A percentile compares a stretch with the other conserved stretches of the same genome.
Conservation (phyloP, 2,113 vertebrate genomes). For the Paradisaea rubra region DNA sequence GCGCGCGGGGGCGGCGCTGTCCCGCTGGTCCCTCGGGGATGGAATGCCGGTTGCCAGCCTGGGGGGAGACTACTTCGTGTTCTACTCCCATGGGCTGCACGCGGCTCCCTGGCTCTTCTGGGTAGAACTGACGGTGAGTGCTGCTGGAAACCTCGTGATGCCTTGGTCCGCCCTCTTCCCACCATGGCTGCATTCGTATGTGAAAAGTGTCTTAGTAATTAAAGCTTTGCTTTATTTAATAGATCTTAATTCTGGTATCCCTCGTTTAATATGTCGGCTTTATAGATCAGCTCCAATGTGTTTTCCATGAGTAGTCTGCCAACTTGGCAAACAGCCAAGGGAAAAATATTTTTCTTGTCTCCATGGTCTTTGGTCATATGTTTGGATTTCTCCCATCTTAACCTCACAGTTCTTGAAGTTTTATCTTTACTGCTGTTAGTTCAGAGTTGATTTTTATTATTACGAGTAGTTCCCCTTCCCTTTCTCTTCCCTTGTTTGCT, state of each 20-base stretch:
- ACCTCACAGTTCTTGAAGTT: background rate
- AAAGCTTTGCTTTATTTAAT: background rate
- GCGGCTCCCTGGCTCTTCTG: conserved; percentile 87
- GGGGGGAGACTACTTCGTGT: conserved; percentile 91
- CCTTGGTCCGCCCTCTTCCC: background rate
- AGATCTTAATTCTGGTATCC: background rate
- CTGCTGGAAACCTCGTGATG: fast-evolving
- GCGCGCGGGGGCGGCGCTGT: conserved; percentile 72
- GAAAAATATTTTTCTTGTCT: background rate
- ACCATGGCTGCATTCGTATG: fast-evolving
- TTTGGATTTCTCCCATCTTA: background rate
- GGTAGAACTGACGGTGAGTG: conserved; percentile 86
- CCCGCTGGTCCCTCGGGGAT: conserved; percentile 87
- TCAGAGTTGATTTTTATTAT: background rate
- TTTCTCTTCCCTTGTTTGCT: background rate
- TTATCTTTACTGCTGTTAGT: background rate
- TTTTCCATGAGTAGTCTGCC: background rate
- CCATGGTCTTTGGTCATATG: background rate
- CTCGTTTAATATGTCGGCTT: background rate
- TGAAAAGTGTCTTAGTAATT: background rate
- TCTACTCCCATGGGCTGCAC: conserved; percentile 87
- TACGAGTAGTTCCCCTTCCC: background rate
- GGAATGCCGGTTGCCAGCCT: conserved; percentile 77
- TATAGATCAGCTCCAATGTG: background rate
- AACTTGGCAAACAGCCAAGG: background rate